A percentile compares a stretch with the other conserved stretches of the same genome.
Evolutionary conservation across 1,140 invertebrate genomes (phyloP).

Genomic region (Semibalanus balanoides): DNA sequence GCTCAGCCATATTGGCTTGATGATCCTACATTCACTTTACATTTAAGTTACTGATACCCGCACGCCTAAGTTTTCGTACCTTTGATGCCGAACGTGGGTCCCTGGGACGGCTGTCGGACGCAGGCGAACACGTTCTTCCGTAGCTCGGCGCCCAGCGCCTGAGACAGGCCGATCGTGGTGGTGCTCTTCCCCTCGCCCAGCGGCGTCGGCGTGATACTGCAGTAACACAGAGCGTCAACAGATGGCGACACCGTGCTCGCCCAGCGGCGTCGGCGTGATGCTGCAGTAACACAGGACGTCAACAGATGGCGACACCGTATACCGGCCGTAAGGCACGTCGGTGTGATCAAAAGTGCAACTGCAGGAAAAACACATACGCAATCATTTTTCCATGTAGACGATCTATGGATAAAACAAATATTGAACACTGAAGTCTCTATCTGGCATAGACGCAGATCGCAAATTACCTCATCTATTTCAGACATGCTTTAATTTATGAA

Average conservation of each 20-base stretch:
- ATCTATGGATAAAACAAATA: too few species aligned
- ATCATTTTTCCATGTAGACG: too few species aligned
- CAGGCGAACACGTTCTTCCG: slow-evolving; percentile 82
- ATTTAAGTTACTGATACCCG: too few species aligned
- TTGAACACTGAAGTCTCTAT: too few species aligned
- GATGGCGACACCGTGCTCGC: slow-evolving; percentile 52
- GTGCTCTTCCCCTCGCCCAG: slow-evolving; percentile 96
- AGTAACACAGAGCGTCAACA: slow-evolving; percentile 3
- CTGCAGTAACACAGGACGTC: slow-evolving; percentile 30
- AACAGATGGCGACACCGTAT: slow-evolving; percentile 18
- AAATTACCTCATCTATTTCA: too few species aligned
- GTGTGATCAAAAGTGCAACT: too few species aligned
- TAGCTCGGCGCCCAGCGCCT: slow-evolving; percentile 75
- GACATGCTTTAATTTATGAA: too few species aligned
- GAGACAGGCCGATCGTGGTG: slow-evolving; percentile 81
- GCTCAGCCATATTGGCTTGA: too few species aligned
- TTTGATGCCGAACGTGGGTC: slow-evolving; percentile 97
- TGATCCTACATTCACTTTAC: too few species aligned
- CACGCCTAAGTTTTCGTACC: slow-evolving; percentile 32
- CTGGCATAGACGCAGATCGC: too few species aligned
- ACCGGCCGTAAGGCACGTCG: slow-evolving; percentile 93
- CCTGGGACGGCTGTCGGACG: slow-evolving; percentile 94
- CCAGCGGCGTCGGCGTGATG: slow-evolving; percentile 91
- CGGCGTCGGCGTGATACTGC: slow-evolving; percentile 87
- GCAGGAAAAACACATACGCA: too few species aligned